Percentiles rank a stretch among this genome's conserved stretches.
phyloP scores from a whole-genome alignment of 2,888 invertebrate genomes.

The Perizoma affinitatum region DNA sequence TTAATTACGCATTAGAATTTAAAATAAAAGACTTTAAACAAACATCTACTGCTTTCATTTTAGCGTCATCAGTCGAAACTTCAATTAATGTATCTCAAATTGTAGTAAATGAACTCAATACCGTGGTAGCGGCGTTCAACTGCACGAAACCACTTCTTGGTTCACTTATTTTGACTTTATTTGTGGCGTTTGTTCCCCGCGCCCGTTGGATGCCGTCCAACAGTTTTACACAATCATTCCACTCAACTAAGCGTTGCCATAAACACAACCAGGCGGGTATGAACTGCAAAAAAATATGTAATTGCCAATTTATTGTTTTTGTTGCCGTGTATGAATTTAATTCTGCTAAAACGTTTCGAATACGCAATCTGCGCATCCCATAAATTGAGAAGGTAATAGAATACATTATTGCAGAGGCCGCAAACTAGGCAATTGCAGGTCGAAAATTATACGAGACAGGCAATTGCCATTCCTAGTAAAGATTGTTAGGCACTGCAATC shows the following conservation, averaged over 20 bases:
- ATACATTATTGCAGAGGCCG: too few species aligned
- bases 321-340: constrained; percentile 61
- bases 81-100: constrained; percentile 6
- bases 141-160: constrained; percentile 50
- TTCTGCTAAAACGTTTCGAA: constrained; percentile 36
- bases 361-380: constrained; percentile 16
- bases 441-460: too few species aligned
- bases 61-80: too few species aligned
- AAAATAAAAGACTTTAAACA: too few species aligned
- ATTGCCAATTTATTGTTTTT: constrained; percentile 74
- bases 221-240: constrained; percentile 84
- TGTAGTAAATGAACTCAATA: constrained; percentile 18
- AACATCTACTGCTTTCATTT: too few species aligned
- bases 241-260: constrained; percentile 83
- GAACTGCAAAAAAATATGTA: constrained; percentile 80
- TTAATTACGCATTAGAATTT: too few species aligned
- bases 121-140: constrained; percentile 8
- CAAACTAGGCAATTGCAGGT: too few species aligned
- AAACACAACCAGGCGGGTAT: constrained; percentile 81
- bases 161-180: constrained; percentile 80
- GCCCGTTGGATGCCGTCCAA: constrained; percentile 78
- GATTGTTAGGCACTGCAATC: too few species aligned
- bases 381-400: constrained; percentile 23
- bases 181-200: constrained; percentile 75
- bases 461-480: too few species aligned